phyloP scores from a whole-genome alignment of 2,113 vertebrate species.

The Ailurus styani region DNA sequence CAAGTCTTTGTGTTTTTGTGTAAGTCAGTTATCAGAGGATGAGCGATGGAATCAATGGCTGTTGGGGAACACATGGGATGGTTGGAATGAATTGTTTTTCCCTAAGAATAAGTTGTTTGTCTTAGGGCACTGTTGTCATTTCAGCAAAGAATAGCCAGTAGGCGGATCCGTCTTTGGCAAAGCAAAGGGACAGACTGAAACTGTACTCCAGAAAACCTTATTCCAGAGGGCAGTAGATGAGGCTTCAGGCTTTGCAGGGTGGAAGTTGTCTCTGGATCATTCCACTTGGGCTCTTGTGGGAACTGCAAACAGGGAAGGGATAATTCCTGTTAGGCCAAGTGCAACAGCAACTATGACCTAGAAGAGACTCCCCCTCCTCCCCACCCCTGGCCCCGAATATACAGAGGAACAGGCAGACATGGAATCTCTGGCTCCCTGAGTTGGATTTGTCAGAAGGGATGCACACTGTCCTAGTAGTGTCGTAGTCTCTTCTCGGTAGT shows the following conservation, averaged over 20 bases:
- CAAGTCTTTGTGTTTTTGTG: neutral
- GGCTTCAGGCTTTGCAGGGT: neutral
- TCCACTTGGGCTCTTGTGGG: neutral
- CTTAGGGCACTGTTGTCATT: slow-evolving; percentile 39
- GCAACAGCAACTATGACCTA: neutral
- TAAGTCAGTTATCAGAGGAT: neutral
- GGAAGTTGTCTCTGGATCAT: neutral
- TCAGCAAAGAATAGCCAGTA: slow-evolving; percentile 14
- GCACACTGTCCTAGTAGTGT: accelerated
- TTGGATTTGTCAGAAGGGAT: neutral
- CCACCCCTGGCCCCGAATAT: neutral
- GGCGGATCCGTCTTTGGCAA: neutral
- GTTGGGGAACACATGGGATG: neutral
- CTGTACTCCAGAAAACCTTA: neutral
- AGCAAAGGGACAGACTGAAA: slow-evolving; percentile 14
- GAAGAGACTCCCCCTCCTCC: neutral
- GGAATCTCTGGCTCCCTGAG: neutral
- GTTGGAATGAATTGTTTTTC: slow-evolving; percentile 43
- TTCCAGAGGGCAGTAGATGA: neutral
- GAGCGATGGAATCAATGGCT: neutral
- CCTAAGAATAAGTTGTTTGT: slow-evolving; percentile 64
- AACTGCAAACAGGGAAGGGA: neutral
- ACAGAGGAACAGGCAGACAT: neutral
- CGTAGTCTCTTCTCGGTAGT: neutral
- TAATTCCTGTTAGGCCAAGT: neutral